Evolutionary conservation across 1,140 invertebrate species (phyloP).

Genomic region (Apis florea): DNA sequence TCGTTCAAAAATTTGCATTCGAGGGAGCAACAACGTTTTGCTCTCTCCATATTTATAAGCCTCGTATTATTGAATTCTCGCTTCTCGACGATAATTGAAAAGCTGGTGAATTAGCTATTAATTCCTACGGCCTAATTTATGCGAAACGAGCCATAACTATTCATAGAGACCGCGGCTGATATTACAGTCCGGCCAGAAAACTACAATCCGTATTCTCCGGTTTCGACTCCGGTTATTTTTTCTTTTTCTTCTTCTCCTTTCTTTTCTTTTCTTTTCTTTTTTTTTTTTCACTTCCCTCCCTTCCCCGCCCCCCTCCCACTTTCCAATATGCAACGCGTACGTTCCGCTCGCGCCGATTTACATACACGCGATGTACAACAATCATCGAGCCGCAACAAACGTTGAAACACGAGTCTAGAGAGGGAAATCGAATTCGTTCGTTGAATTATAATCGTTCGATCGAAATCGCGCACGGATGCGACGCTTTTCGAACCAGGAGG

Average conservation of each 20-base stretch:
- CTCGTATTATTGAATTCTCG: slow-evolving; percentile 50
- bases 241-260: background rate
- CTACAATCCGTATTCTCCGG: slow-evolving; percentile 47
- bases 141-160: slow-evolving; percentile 61
- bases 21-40: slow-evolving; percentile 26
- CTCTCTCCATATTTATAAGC: slow-evolving; percentile 60
- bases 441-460: slow-evolving; percentile 10
- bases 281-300: background rate
- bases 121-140: slow-evolving; percentile 61
- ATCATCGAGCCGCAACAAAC: slow-evolving; percentile 17
- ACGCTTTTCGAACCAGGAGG: too few species aligned
- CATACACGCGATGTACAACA: slow-evolving; percentile 37
- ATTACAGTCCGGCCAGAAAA: slow-evolving; percentile 31
- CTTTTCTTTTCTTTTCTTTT: background rate
- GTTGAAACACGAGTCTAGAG: slow-evolving; percentile 4
- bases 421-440: background rate
- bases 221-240: background rate
- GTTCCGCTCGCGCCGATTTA: slow-evolving; percentile 31
- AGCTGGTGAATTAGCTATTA: slow-evolving; percentile 63
- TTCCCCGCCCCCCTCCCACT: slow-evolving; percentile 2
- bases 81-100: slow-evolving; percentile 59
- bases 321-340: slow-evolving; percentile 22
- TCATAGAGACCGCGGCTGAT: slow-evolving; percentile 52
- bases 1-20: background rate
- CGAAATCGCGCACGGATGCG: too few species aligned